Percentiles rank a stretch among this genome's conserved stretches.
These are phyloP conservation scores for Hofmannophila pseudospretella DNA, from an alignment of 2,888 invertebrate species.

Conservation along the genomic window DNA sequence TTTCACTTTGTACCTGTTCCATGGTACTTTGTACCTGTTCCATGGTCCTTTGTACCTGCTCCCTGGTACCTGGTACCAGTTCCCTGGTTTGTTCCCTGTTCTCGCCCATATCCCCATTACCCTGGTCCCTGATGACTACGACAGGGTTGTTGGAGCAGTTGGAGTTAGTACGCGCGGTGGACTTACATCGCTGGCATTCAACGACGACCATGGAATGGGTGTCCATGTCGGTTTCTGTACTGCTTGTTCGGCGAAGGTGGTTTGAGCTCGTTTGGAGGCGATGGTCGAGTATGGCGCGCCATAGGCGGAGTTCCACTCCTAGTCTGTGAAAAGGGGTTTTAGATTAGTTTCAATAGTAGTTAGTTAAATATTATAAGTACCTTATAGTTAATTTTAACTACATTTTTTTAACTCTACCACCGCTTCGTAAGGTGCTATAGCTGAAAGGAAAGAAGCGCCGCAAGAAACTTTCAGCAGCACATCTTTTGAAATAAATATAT, in stretches of 20 bases:
- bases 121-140: conserved; percentile 50
- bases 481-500: too few species aligned
- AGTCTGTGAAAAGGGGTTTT: conserved; percentile 79
- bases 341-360: background rate
- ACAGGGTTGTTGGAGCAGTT: conserved; percentile 45
- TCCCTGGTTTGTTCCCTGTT: too few species aligned
- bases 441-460: too few species aligned
- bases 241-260: conserved; percentile 54
- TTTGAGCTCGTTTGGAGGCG: conserved; percentile 48
- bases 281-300: conserved; percentile 87
- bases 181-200: conserved; percentile 58
- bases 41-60: too few species aligned
- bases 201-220: conserved; percentile 66
- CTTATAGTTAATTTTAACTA: too few species aligned
- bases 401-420: too few species aligned
- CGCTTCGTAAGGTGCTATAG: too few species aligned
- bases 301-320: conserved; percentile 89
- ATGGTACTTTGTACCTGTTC: too few species aligned
- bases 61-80: too few species aligned
- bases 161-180: conserved; percentile 37
- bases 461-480: too few species aligned
- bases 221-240: conserved; percentile 66
- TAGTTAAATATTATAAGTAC: too few species aligned
- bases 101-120: conserved; percentile 39
- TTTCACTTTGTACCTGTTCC: conserved; percentile 14